phyloP scores from a whole-genome alignment of 2,888 invertebrate genomes.

The Cabera pusaria region DNA sequence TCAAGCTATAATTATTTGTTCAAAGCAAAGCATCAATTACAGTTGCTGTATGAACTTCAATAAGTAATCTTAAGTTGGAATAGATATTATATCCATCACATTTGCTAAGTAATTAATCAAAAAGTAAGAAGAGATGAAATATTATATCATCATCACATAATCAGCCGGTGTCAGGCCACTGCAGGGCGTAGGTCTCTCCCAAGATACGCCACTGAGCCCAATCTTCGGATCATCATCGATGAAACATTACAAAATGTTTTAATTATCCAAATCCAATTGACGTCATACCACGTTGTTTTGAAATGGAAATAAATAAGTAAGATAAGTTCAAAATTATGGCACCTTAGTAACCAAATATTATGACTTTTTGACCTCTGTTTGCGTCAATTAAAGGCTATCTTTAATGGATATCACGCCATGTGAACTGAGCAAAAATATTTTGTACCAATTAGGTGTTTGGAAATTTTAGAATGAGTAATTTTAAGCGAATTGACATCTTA shows the following conservation, averaged over 20 bases:
- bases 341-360: conserved; percentile 43
- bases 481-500: no score
- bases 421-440: conserved; percentile 19
- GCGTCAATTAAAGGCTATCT: conserved; percentile 60
- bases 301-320: conserved; percentile 35
- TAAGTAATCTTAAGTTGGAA: conserved; percentile 13
- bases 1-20: conserved; percentile 6
- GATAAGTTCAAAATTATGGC: conserved; percentile 27
- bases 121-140: conserved; percentile 28
- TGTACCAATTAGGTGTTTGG: conserved; percentile 8
- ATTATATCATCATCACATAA: background rate
- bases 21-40: conserved; percentile 1
- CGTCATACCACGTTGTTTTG: conserved; percentile 32
- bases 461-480: no score
- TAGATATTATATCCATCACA: conserved; percentile 5
- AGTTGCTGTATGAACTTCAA: conserved; percentile 1
- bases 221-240: no score
- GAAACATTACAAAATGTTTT: no score
- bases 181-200: no score
- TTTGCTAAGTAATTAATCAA: conserved; percentile 9
- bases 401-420: conserved; percentile 26
- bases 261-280: conserved; percentile 29
- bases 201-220: no score
- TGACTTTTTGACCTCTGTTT: conserved; percentile 51
- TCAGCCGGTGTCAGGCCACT: no score